These are phyloP conservation scores for Danio jaintianensis DNA, from an alignment of 2,797 vertebrate genomes.

Conservation along the genomic window DNA sequence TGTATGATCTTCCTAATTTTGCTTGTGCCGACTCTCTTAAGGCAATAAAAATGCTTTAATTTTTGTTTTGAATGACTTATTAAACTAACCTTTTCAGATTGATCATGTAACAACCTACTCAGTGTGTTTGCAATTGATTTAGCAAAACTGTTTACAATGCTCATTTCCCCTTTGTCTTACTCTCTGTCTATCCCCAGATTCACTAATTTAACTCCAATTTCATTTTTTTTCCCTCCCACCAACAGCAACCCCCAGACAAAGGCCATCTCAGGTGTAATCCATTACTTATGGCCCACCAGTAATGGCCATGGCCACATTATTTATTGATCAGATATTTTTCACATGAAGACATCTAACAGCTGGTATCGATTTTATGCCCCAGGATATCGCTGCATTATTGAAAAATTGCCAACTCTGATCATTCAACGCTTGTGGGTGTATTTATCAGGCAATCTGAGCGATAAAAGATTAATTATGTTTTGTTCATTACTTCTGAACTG, in stretches of 20 bases:
- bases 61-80: neutral
- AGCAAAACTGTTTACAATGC: slow-evolving; percentile 8
- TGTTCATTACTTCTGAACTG: slow-evolving; percentile 28
- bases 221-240: slow-evolving; percentile 23
- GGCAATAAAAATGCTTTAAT: too few relatives aligned
- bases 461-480: slow-evolving; percentile 32
- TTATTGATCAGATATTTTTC: slow-evolving; percentile 71
- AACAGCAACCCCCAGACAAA: slow-evolving; percentile 40
- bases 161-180: slow-evolving; percentile 5
- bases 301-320: slow-evolving; percentile 63
- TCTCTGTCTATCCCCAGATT: neutral
- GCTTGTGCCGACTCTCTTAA: too few relatives aligned
- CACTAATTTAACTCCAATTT: slow-evolving; percentile 2
- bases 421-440: slow-evolving; percentile 28
- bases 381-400: slow-evolving; percentile 70
- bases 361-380: slow-evolving; percentile 62
- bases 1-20: too few relatives aligned
- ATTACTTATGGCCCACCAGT: slow-evolving; percentile 57
- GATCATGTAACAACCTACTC: neutral
- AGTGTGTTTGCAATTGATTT: slow-evolving; percentile 28
- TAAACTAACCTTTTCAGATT: neutral
- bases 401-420: slow-evolving; percentile 62
- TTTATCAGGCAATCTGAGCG: slow-evolving; percentile 37
- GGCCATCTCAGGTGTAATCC: slow-evolving; percentile 43
- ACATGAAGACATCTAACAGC: slow-evolving; percentile 68